Percentiles rank a stretch among this genome's conserved stretches.
Evolutionary conservation across 2,888 invertebrate genomes (phyloP).

Genomic region (Aspidapion aeneum): DNA sequence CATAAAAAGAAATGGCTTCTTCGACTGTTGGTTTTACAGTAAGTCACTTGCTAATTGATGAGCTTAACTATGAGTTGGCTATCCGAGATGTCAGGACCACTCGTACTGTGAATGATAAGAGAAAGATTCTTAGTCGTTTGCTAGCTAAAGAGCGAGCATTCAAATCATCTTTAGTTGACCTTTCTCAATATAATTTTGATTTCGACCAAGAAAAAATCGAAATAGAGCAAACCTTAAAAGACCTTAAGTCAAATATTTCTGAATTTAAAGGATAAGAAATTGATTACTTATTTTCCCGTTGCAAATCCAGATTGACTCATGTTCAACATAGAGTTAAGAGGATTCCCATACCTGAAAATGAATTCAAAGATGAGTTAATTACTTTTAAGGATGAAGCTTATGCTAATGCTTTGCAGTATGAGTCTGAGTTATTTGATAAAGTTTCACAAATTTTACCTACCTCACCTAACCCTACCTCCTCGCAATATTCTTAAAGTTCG

Average conservation of each 20-base stretch:
- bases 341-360: slow-evolving; percentile 1
- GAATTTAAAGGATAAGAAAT: slow-evolving; percentile 8
- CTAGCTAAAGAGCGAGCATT: slow-evolving; percentile 11
- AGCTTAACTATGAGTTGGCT: background rate
- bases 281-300: slow-evolving; percentile 7
- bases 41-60: background rate
- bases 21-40: background rate
- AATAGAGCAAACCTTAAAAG: background rate
- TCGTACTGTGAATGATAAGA: slow-evolving; percentile 3
- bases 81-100: background rate
- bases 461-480: background rate
- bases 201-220: background rate
- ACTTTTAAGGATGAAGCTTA: slow-evolving; percentile 7
- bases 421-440: slow-evolving; percentile 8
- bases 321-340: slow-evolving; percentile 4
- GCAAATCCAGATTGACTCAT: slow-evolving; percentile 4
- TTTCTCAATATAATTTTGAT: background rate
- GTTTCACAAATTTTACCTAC: background rate
- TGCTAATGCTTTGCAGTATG: slow-evolving; percentile 10
- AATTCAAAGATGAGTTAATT: slow-evolving; percentile 3
- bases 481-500: background rate
- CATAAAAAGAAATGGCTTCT: too few relatives aligned
- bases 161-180: background rate
- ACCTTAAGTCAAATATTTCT: background rate
- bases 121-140: slow-evolving; percentile 13